These are phyloP conservation scores for Oxytorus armatus DNA, from an alignment of 2,888 invertebrate genomes.

Conservation along the genomic window DNA sequence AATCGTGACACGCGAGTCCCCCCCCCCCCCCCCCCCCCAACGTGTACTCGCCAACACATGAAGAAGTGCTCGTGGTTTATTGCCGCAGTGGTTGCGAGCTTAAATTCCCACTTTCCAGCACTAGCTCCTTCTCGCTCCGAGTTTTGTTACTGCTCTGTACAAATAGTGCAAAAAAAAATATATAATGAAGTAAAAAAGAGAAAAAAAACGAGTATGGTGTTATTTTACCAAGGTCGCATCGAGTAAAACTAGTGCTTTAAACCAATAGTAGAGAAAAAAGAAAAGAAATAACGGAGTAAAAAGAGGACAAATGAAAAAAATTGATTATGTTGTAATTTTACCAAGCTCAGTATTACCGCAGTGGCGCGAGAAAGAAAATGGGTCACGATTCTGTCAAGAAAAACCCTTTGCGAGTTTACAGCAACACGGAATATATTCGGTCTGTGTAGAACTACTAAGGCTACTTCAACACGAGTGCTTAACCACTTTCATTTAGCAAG, in stretches of 20 bases:
- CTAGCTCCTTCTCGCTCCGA: neutral
- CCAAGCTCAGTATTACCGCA: neutral
- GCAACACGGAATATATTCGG: constrained; percentile 5
- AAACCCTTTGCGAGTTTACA: no score
- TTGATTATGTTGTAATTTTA: neutral
- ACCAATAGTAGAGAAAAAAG: no score
- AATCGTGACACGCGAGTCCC: constrained; percentile 48
- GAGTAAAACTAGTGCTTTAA: no score
- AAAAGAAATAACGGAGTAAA: no score
- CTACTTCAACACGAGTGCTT: constrained; percentile 9
- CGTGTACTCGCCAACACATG: constrained; percentile 16
- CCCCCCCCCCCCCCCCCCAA: neutral
- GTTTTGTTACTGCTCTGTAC: neutral
- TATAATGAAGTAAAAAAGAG: constrained; percentile 28
- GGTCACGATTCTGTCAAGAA: constrained; percentile 16
- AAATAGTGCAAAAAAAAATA: constrained; percentile 4
- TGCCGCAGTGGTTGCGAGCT: constrained; percentile 13
- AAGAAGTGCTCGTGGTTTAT: constrained; percentile 2
- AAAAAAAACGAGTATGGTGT: constrained; percentile 10
- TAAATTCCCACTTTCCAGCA: neutral
- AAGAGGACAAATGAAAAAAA: constrained; percentile 18
- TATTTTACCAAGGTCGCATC: constrained; percentile 27
- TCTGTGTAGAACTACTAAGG: neutral
- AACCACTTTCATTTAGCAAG: no score
- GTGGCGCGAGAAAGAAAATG: neutral